Evolutionary conservation across 2,113 vertebrate species (phyloP).

Genomic region (Psilopsiagon aurifrons): DNA sequence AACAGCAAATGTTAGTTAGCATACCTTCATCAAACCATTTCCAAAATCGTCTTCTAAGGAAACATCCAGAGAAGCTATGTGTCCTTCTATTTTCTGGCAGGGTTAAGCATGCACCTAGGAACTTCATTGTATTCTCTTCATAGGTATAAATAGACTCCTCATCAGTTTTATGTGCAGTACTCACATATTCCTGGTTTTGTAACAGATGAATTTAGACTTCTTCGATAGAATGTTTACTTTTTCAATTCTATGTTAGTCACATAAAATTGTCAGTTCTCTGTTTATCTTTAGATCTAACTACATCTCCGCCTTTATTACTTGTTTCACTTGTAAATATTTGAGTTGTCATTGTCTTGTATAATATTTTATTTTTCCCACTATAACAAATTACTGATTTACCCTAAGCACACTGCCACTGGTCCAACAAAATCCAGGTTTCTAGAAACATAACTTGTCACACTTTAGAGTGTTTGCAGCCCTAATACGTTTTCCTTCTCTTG

Average conservation of each 20-base stretch:
- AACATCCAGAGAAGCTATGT: not conserved
- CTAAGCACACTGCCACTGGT: not conserved
- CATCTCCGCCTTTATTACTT: not conserved
- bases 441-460: not conserved
- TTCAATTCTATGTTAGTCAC: constrained; percentile 22
- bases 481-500: not conserved
- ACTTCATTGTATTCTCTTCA: not conserved
- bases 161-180: not conserved
- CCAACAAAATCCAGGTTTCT: not conserved
- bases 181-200: not conserved
- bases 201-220: constrained; percentile 25
- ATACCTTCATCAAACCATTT: not conserved
- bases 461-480: not conserved
- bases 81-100: not conserved
- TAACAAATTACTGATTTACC: constrained; percentile 4
- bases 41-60: not conserved
- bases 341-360: not conserved
- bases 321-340: constrained; percentile 46
- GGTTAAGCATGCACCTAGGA: not conserved
- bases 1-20: not conserved
- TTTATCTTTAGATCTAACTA: constrained; percentile 37
- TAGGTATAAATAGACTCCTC: not conserved
- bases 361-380: constrained; percentile 1
- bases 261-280: constrained; percentile 29
- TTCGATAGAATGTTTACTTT: not conserved